Evolutionary conservation across 2,888 invertebrate genomes (phyloP).

Genomic region (Papilio demoleus): DNA sequence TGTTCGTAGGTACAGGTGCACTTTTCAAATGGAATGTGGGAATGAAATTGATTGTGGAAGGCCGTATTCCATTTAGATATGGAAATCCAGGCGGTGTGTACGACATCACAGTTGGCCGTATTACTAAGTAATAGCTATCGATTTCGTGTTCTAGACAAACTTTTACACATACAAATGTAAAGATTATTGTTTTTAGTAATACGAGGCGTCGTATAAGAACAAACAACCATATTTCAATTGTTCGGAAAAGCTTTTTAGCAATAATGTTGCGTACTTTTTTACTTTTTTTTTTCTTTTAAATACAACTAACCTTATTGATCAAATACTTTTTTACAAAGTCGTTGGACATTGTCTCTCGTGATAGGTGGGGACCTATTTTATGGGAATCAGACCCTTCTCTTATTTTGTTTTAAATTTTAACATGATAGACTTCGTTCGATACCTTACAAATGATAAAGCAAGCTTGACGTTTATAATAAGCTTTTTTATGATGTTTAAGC

Average conservation of each 20-base stretch:
- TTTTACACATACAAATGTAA: conserved; percentile 15
- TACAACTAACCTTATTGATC: too few species aligned
- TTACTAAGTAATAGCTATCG: conserved; percentile 61
- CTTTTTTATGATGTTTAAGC: too few species aligned
- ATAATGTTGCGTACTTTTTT: neutral
- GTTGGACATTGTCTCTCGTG: too few species aligned
- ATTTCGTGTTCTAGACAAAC: conserved; percentile 45
- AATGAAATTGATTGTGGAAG: conserved; percentile 78
- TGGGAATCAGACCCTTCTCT: too few species aligned
- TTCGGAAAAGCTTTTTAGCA: neutral
- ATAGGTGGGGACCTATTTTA: too few species aligned
- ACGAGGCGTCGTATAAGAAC: neutral
- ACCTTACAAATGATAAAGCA: too few species aligned
- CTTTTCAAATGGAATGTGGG: conserved; percentile 76
- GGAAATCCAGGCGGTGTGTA: conserved; percentile 74
- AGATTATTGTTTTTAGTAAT: conserved; percentile 33
- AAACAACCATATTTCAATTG: neutral
- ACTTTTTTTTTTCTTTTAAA: too few species aligned
- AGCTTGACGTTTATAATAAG: too few species aligned
- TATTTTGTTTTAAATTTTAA: too few species aligned
- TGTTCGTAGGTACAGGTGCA: conserved; percentile 70
- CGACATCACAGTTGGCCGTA: conserved; percentile 60
- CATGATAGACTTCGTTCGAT: too few species aligned
- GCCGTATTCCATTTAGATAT: conserved; percentile 81
- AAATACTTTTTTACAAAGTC: too few species aligned